Evolutionary conservation across 2,797 vertebrate species (phyloP), one percentile per base, ranked within the genome.

Genomic region (Alexandromys oeconomus): DNA sequence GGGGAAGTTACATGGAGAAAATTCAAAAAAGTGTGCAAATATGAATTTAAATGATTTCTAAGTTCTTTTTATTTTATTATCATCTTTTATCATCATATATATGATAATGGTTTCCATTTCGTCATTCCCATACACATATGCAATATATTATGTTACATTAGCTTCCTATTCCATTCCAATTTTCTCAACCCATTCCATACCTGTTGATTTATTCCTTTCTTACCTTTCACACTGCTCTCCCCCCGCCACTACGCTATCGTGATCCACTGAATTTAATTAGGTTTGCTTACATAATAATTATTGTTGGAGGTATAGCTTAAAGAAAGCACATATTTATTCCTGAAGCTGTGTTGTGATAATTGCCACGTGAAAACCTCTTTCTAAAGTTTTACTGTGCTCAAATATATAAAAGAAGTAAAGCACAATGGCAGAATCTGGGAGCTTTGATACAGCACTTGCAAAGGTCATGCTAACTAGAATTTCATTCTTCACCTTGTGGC

Each of bases 1-100:
- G 27, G 79, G 6, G 82, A 84, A 57, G 21, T 48, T 81, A 59
- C 8, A 85, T 43, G 77, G 21, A 63, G 10, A 96, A 89, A 92
- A 69, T 79, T 82, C 48, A 1, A 27, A 13, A n/a, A 95, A 76
- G 34, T 51, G n/a, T n/a, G 12, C 46, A 54, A 79, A n/a, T n/a
- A 23, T 51, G 48, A 17, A 19, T 77, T 21, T 29, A 46, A 85
- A 48, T 85, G 65, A 85, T 23, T 67, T 34, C 46, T 48, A 12
- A 34, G 6, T 65, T 63, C 8, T 10, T 21, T 34, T 84, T 29
- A 48, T 85, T 86, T 48, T 69, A 25, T 27, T 37, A 69, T 0
- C 21, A 5, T 48, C 48, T 51, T 51, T 51, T 51, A 51, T 51
- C 0, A 13, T 51, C 6, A 65, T 84, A 48, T 34, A 34, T 2